Base-by-base conservation (phyloP, 2,113 vertebrate genomes). In the Scophthalmus maximus region DNA sequence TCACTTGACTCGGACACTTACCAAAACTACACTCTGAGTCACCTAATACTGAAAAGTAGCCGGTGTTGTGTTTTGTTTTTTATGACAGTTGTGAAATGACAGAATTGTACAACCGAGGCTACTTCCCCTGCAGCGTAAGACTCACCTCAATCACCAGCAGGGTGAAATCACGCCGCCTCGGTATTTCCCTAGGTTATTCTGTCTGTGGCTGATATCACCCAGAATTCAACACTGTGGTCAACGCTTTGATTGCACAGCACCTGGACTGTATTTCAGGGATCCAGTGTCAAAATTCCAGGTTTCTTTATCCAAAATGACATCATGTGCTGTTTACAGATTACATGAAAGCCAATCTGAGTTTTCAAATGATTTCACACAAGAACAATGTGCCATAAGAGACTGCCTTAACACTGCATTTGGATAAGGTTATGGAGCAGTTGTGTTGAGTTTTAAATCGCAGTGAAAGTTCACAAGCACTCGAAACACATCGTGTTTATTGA, bases 121-220 rank as follows among this genome's bases (percentile, higher is more conserved):
- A 77, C 76, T 84, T 84, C 81, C 84, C 52, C 59, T 57, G 6
- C 30, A 30, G 9, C 17, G 29, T 17, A 50, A 68, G 10, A 57
- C 62, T 61, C 25, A 71, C 53, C 50, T 38, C 70, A 51, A 20
- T 4, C 64, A 49, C 52, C 57, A 61, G 27, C 8, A 18, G 22
- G 38, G 65, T 64, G 27, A 74, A 36, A 40, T 26, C 26, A 29
- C 9, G 9, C 6, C 0, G 7, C 5, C 17, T 46, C 52, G 87
- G 84, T 80, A 82, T 83, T 87, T 78, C 81, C 84, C 84, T 70
- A 42, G 52, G 10, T 59, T 80, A 84, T 56, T 80, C 10, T 62
- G 14, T 67, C 76, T 58, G 18, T 78, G 18, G 69, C 26, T 46
- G 0, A 42, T n/a, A 44, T 46, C 15, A 38, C 51, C 36, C 30